Evolutionary conservation across 2,797 vertebrate species (phyloP), one percentile per base, ranked within the genome.

Genomic region (Neopelma chrysocephalum): DNA sequence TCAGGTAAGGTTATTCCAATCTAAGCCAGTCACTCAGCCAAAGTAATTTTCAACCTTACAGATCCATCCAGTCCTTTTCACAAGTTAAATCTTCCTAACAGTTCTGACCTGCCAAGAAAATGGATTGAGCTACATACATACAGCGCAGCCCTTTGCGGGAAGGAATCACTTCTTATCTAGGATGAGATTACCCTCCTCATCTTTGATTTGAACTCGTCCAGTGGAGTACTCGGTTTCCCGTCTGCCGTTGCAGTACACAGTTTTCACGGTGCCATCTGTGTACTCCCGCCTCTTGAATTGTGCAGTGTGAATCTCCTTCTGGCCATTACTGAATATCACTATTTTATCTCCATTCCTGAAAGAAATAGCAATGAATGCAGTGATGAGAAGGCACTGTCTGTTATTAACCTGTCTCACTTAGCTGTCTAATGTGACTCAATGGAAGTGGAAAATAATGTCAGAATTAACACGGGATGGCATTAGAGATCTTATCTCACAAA

Each of bases 261-360:
- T 98, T 97, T 97, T 98, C 25, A 97, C 19, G 0, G 98, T 98
- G 47, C 98, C 98, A 4, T 98, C 97, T 0, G 95, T 98, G 84
- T 98, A 98, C 43, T 98, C 98, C 42, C 97, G 96, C 65, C 97
- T 97, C 92, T 97, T 98, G 82, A 98, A 98, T 54, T 95, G 97
- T 1, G 87, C 77, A 1, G 98, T 98, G 75, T 98, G 98, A 90
- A 97, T 95, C 87, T 98, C 98, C 68, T 85, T 98, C 88, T 98
- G 98, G 22, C 98, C 98, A 0, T 97, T 98, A 76, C 90, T 96
- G 94, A 98, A 98, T 42, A 96, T 32, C 22, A 98, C 95, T 15
- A 48, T 96, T 96, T 98, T 98, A 93, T 98, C 95, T 42, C 98
- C 97, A 1, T 96, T 98, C 94, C 98, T 98, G 95, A 48, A 89